phyloP scores from a whole-genome alignment of 2,113 vertebrate species.

The Microcebus griseorufus region DNA sequence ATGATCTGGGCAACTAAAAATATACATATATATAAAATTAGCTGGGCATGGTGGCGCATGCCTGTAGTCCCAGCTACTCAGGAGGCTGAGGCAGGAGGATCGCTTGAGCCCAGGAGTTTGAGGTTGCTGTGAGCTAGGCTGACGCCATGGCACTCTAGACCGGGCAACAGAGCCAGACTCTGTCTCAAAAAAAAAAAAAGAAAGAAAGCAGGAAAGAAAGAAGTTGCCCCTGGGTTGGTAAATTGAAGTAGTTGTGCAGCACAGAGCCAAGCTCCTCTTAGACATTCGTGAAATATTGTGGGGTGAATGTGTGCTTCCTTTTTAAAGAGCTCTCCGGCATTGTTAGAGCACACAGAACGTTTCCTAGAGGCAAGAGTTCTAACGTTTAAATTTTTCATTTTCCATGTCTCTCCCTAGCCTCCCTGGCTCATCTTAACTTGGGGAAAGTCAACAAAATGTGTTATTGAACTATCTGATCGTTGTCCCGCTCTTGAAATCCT shows the following conservation, averaged over 20 bases:
- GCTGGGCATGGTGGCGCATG: too few relatives aligned
- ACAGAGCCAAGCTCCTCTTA: accelerated
- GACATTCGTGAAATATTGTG: not conserved
- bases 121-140: too few relatives aligned
- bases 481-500: not conserved
- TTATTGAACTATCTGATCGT: not conserved
- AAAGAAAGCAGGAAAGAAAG: not conserved
- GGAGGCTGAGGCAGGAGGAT: too few relatives aligned
- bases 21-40: too few relatives aligned
- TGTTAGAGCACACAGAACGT: accelerated
- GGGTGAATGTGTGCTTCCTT: accelerated
- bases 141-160: too few relatives aligned
- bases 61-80: too few relatives aligned
- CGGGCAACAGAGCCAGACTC: too few relatives aligned
- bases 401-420: too few relatives aligned
- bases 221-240: not conserved
- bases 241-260: accelerated
- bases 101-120: too few relatives aligned
- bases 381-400: not conserved
- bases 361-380: not conserved
- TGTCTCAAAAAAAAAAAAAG: too few relatives aligned
- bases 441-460: not conserved
- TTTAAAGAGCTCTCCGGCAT: not conserved
- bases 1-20: too few relatives aligned
- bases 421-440: not conserved